A percentile compares a stretch with the other conserved stretches of the same genome.
phyloP scores from a whole-genome alignment of 2,888 invertebrate species.

The Cheilosia vulpina region DNA sequence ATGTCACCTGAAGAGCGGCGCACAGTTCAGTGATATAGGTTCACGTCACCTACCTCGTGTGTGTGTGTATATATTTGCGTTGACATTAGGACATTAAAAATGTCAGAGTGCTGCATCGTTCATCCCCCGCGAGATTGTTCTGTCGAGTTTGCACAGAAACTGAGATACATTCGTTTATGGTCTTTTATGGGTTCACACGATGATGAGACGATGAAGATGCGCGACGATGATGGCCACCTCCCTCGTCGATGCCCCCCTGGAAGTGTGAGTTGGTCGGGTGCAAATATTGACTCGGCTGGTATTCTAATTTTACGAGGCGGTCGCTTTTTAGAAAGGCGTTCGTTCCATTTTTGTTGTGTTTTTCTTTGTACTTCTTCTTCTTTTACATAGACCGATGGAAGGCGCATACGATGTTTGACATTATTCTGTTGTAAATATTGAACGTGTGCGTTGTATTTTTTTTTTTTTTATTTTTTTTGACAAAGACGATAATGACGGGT shows the following conservation, averaged over 20 bases:
- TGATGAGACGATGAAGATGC: slow-evolving; percentile 23
- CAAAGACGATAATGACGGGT: slow-evolving; percentile 35
- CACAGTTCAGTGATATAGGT: slow-evolving; percentile 51
- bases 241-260: background rate
- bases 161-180: slow-evolving; percentile 23
- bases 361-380: slow-evolving; percentile 16
- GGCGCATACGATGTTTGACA: slow-evolving; percentile 58
- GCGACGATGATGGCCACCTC: slow-evolving; percentile 12
- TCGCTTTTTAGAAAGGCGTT: slow-evolving; percentile 55
- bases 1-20: slow-evolving; percentile 59
- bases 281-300: slow-evolving; percentile 69
- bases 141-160: slow-evolving; percentile 34
- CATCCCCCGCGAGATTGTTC: slow-evolving; percentile 54
- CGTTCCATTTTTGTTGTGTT: slow-evolving; percentile 48
- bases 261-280: slow-evolving; percentile 70
- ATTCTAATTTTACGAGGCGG: slow-evolving; percentile 74
- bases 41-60: slow-evolving; percentile 37
- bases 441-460: slow-evolving; percentile 12
- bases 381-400: slow-evolving; percentile 41
- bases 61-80: slow-evolving; percentile 39
- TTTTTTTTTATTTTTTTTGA: slow-evolving; percentile 24
- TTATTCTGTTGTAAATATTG: slow-evolving; percentile 69
- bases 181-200: slow-evolving; percentile 34
- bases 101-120: slow-evolving; percentile 57
- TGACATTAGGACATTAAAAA: slow-evolving; percentile 62